phyloP scores from a whole-genome alignment of 2,113 vertebrate species.

The Carlito syrichta region DNA sequence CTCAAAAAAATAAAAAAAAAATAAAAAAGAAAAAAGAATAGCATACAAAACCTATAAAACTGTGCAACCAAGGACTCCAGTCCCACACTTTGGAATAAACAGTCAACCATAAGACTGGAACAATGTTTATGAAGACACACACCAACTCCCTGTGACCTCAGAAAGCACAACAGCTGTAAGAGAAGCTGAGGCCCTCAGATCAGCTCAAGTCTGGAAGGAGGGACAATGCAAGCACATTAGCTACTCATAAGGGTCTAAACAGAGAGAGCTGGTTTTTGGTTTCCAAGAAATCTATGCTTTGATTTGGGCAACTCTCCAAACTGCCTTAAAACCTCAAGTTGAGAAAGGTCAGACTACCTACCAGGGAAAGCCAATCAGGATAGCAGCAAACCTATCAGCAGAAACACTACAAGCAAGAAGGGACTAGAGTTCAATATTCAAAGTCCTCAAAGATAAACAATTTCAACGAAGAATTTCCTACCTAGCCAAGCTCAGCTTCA shows the following conservation, averaged over 20 bases:
- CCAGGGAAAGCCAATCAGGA: too few species aligned
- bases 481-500: too few species aligned
- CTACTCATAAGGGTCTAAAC: not conserved
- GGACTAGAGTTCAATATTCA: too few species aligned
- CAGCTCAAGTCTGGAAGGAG: not conserved
- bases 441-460: too few species aligned
- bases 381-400: too few species aligned
- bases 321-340: not conserved
- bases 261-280: not conserved
- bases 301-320: not conserved
- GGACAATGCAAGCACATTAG: accelerated
- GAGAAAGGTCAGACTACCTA: too few species aligned
- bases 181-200: not conserved
- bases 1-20: too few species aligned
- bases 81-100: not conserved
- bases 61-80: accelerated
- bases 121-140: accelerated
- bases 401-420: too few species aligned
- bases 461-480: too few species aligned
- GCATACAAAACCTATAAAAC: not conserved
- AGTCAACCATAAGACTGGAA: accelerated
- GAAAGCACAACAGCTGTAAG: not conserved
- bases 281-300: not conserved
- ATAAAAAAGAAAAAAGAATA: too few species aligned
- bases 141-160: not conserved